Evolutionary conservation across 2,888 invertebrate genomes (phyloP).

Genomic region (Villa cingulata): DNA sequence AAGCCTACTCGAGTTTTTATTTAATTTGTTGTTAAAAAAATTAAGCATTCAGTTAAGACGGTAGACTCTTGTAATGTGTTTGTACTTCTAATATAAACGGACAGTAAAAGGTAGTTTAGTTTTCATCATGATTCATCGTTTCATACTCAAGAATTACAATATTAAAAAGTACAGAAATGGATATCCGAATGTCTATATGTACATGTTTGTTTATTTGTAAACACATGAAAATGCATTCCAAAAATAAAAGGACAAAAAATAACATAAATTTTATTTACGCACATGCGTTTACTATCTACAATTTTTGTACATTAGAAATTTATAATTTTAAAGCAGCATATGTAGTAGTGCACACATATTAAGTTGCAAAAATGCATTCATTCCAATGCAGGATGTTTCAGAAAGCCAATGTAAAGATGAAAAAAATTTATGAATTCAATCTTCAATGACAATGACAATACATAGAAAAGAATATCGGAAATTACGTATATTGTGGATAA

Average conservation of each 20-base stretch:
- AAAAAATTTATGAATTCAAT: neutral
- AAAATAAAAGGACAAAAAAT: neutral
- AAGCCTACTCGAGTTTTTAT: no score
- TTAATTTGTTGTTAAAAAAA: no score
- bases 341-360: neutral
- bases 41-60: no score
- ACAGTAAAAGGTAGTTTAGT: no score
- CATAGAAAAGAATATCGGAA: neutral
- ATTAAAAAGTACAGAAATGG: no score
- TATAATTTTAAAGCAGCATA: neutral
- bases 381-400: neutral
- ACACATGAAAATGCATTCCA: neutral
- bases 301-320: neutral
- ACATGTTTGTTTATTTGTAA: neutral
- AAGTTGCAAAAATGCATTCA: neutral
- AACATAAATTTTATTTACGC: neutral
- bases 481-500: no score
- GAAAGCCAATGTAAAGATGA: no score
- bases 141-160: no score
- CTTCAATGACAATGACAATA: neutral
- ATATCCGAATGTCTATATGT: neutral
- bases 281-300: neutral
- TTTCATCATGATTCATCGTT: no score
- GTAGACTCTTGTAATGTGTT: no score
- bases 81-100: no score